Base-by-base conservation (phyloP, 1,140 invertebrate species). In the Drosophila tsacasi region DNA sequence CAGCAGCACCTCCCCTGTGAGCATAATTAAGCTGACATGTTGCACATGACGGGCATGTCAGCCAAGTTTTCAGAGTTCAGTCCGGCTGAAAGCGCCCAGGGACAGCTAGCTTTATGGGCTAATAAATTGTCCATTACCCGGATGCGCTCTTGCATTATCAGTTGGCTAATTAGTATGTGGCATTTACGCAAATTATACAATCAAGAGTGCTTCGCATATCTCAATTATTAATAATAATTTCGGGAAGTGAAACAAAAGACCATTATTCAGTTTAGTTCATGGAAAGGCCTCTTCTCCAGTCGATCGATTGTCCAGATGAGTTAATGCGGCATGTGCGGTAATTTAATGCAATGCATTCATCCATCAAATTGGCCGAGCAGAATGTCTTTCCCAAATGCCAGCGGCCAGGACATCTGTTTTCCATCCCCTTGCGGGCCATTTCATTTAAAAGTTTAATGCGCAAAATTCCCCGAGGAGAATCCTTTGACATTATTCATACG, bases 21-120 rank as follows among this genome's bases (percentile, higher is more conserved):
- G 81, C 74, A 84, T 84, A 81, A 84, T 83, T 89, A 84, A 89
- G 52, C 66, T 72, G 69, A 81, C 68, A 69, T 90, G 84, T 82
- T 89, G 85, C 85, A 87, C 84, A 87, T 83, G 84, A 87, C 83
- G 47, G 77, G 61, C 67, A 77, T 59, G 77, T 87, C 78, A 79
- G 68, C 55, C 49, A 67, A 74, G 54, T 79, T 79, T 80, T 80
- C 75, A 55, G 42, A 76, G 61, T 32, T 35, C 32, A 12, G 30
- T 25, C n/a, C 23, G n/a, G 23, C n/a, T 5, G 15, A 27, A 12
- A 9, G 6, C 17, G 23, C 21, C 15, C 17, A 30, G 74, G 74
- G 72, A n/a, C 39, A 35, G 39, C 61, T 42, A 27, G 46, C 23
- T 52, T 57, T 40, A 32, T 76, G 50, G 72, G 23, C 62, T 67